Evolutionary conservation across 2,888 invertebrate species (phyloP), one percentile per base, ranked within the genome.

Genomic region (Flabesymbios commensalis): DNA sequence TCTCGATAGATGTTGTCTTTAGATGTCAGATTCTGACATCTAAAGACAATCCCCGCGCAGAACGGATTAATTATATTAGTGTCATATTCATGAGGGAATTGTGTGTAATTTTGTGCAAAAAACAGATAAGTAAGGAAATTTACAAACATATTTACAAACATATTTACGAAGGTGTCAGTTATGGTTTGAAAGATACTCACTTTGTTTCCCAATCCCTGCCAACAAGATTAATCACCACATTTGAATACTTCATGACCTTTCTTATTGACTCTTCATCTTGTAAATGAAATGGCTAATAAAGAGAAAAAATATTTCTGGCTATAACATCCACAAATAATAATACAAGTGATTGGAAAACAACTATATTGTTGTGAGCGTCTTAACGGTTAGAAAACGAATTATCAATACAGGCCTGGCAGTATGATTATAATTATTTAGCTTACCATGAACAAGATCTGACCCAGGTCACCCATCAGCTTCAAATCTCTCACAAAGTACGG

Each of bases 181-280:
- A n/a, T n/a, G n/a, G n/a, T n/a, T n/a, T n/a, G n/a, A n/a, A n/a
- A n/a, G n/a, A n/a, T n/a, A n/a, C n/a, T 68, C 72, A 85, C 84
- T 88, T 90, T 0, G 98, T 98, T 83, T 95, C 94, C 86, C 89
- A 93, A 72, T 94, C 92, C 41, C 92, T 87, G 3, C 98, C 97
- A 67, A 99, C 87, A 61, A 97, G 85, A 83, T 99, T 99, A 69
- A 99, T 89, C 1, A 98, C 99, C 55, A 98, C 93, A 85, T 98
- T 96, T 1, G 98, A 98, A 85, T 99, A 91, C 77, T 91, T 90
- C 41, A 99, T 88, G 10, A 90, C 90, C 64, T 79, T 83, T 26
- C 82, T 72, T 72, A 99, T 90, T 0, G 92, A 89, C 39, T 90
- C 90, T 68, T 95, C 93, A 85, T 98, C 94, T 42, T 87, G 84